phyloP scores from a whole-genome alignment of 2,113 vertebrate genomes.

The Cettia cetti region DNA sequence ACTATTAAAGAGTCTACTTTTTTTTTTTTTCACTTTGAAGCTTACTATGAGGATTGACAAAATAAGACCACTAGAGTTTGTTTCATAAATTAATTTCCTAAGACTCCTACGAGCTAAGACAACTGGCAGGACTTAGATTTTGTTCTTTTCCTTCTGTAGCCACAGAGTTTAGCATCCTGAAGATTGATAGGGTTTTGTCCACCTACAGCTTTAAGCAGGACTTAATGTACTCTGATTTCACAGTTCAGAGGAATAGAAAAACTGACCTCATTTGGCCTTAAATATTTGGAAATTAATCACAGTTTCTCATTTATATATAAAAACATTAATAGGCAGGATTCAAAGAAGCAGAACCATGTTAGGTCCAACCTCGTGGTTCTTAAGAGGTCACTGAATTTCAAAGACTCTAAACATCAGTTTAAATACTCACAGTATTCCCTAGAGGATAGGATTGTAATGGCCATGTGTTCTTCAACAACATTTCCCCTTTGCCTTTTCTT shows the following conservation, averaged over 20 bases:
- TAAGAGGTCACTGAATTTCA: neutral
- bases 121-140: neutral
- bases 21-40: neutral
- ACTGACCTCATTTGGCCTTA: neutral
- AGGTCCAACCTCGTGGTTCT: neutral
- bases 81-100: neutral
- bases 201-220: neutral
- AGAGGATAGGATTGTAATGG: neutral
- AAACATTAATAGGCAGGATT: neutral
- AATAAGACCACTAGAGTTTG: neutral
- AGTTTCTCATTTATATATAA: neutral
- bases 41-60: neutral
- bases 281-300: neutral
- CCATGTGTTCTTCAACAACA: neutral
- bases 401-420: neutral
- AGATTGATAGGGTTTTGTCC: neutral
- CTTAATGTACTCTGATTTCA: neutral
- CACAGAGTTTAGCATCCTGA: neutral
- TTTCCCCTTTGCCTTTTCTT: neutral
- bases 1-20: fast-evolving
- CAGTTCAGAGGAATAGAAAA: neutral
- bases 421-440: neutral
- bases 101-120: neutral
- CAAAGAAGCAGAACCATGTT: neutral
- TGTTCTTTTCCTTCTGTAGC: neutral